Percentiles rank a stretch among this genome's conserved stretches.
phyloP scores from a whole-genome alignment of 2,888 invertebrate species.

The Danaus chrysippus region DNA sequence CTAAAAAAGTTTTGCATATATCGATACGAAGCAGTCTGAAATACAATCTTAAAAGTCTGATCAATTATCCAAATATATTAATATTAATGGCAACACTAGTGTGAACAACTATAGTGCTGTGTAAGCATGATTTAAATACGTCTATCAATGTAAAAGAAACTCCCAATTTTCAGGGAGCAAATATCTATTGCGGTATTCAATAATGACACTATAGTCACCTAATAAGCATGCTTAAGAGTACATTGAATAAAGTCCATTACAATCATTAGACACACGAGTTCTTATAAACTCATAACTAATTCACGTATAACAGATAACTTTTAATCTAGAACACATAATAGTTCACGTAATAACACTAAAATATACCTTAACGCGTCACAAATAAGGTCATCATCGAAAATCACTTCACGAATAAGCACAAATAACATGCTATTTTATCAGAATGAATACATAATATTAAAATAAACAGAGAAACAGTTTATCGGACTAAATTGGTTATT shows the following conservation, averaged over 20 bases:
- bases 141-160: neutral
- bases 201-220: conserved; percentile 1
- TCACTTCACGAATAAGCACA: conserved; percentile 1
- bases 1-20: conserved; percentile 4
- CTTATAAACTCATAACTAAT: neutral
- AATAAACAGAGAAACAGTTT: neutral
- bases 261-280: neutral
- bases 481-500: conserved; percentile 2
- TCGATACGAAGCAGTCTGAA: conserved; percentile 1
- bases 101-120: neutral
- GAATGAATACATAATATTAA: neutral
- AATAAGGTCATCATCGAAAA: neutral
- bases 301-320: neutral
- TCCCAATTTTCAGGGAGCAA: neutral
- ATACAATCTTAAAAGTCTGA: neutral
- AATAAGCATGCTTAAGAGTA: conserved; percentile 6
- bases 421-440: neutral
- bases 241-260: neutral
- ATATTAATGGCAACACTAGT: neutral
- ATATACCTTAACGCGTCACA: neutral
- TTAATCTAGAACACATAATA: neutral
- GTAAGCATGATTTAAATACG: neutral
- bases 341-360: neutral
- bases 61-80: too few relatives aligned
- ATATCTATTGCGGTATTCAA: neutral